phyloP scores from a whole-genome alignment of 1,140 invertebrate species.

The Hermetia illucens region DNA sequence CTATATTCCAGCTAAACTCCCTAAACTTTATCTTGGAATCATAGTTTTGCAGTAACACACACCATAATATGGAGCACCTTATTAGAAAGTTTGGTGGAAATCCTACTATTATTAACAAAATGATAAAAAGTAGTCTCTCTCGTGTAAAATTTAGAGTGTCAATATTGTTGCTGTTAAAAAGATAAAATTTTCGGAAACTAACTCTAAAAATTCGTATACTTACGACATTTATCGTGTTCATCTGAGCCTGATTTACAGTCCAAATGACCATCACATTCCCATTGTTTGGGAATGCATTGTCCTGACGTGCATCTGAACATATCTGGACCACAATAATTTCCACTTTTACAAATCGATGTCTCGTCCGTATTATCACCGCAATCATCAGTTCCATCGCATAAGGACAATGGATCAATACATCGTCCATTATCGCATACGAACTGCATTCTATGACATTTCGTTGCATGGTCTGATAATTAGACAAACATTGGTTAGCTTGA shows the following conservation, averaged over 20 bases:
- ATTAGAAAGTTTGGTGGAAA: no score
- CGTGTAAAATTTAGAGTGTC: no score
- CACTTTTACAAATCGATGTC: constrained; percentile 43
- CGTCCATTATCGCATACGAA: constrained; percentile 78
- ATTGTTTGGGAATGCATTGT: constrained; percentile 52
- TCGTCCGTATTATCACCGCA: constrained; percentile 55
- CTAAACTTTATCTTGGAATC: no score
- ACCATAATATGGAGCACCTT: no score
- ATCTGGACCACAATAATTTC: constrained; percentile 26
- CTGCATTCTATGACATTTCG: constrained; percentile 38
- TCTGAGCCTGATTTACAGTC: constrained; percentile 61
- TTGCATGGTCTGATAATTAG: constrained; percentile 12
- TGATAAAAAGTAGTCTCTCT: no score
- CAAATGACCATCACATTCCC: constrained; percentile 54
- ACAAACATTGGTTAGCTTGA: no score
- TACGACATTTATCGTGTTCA: constrained; percentile 45
- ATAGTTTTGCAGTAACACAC: no score
- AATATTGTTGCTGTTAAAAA: no score
- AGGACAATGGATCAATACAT: constrained; percentile 44
- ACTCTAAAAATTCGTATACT: constrained; percentile 10
- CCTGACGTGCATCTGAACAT: constrained; percentile 39
- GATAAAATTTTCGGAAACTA: not conserved
- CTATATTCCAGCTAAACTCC: no score
- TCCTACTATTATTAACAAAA: no score
- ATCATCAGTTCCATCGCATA: constrained; percentile 47